Evolutionary conservation across 2,797 vertebrate genomes (phyloP), one percentile per base, ranked within the genome.

Genomic region (Coluber constrictor): DNA sequence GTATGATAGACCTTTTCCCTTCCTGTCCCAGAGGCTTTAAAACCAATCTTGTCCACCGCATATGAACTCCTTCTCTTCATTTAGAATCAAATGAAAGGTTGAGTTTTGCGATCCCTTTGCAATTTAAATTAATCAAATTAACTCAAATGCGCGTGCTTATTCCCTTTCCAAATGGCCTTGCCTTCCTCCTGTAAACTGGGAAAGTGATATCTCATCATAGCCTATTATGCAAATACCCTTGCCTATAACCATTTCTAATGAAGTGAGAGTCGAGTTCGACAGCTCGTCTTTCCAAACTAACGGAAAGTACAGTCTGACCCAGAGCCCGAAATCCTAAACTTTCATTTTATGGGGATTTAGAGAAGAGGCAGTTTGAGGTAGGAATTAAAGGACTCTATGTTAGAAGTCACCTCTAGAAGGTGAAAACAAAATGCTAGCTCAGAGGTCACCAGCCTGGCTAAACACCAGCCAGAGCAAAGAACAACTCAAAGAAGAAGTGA

Each of bases 91-190:
- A 16, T n/a, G 4, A 56, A 89, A 92, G 23, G 9, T 94, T 94
- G 3, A 47, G 87, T 74, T 91, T 94, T 32, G 61, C 54, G 63
- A 94, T 94, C 94, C 70, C 59, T 92, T 93, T 57, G 89, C 92
- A 94, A 94, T 94, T 96, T 94, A 93, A 95, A 94, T 96, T 92
- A 92, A 95, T 93, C 89, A 93, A 92, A 94, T 60, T 54, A 37
- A 86, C 27, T 2, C 1, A 0, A 47, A 51, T 90, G 60, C 83
- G 66, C 63, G 83, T 12, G 1, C 4, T 83, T 59, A 90, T 86
- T 90, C 54, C 83, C 87, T 51, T 59, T 92, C 90, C 93, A 95
- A 92, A 94, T 0, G 92, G 12, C 86, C 94, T 91, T 92, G 90
- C 90, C 91, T 29, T 55, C 66, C 74, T 43, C 18, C 37, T 89